phyloP scores from a whole-genome alignment of 2,888 invertebrate genomes.

The Rhagonycha lutea region DNA sequence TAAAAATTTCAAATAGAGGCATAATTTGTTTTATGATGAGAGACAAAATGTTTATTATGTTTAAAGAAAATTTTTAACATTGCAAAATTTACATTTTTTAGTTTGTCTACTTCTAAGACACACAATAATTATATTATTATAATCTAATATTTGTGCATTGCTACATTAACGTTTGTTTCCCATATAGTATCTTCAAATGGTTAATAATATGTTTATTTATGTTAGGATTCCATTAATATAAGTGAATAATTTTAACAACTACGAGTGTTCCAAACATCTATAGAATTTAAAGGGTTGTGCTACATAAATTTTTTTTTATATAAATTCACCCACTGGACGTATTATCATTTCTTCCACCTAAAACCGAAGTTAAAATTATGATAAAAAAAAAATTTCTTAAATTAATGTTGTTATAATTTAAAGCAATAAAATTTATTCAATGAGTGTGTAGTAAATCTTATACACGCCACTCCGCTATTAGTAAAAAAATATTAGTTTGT shows the following conservation, averaged over 20 bases:
- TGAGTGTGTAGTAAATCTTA: background rate
- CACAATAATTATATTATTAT: no score
- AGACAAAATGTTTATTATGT: background rate
- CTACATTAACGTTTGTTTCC: background rate
- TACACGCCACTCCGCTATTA: background rate
- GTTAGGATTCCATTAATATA: background rate
- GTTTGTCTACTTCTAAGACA: background rate
- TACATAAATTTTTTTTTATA: background rate
- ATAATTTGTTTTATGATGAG: background rate
- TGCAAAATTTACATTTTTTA: background rate
- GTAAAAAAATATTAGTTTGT: background rate
- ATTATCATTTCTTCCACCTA: constrained; percentile 6
- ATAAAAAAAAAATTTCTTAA: background rate
- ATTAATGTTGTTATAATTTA: background rate
- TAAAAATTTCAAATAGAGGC: background rate
- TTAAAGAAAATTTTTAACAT: background rate
- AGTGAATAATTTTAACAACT: background rate
- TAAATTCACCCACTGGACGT: background rate
- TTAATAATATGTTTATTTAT: background rate
- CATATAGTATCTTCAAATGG: background rate
- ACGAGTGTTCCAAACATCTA: background rate
- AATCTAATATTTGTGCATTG: background rate
- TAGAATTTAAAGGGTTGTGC: background rate
- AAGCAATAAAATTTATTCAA: background rate
- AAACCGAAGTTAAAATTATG: background rate